These are phyloP conservation scores for Argyrosomus japonicus DNA, from an alignment of 2,113 vertebrate genomes.

Conservation along the genomic window DNA sequence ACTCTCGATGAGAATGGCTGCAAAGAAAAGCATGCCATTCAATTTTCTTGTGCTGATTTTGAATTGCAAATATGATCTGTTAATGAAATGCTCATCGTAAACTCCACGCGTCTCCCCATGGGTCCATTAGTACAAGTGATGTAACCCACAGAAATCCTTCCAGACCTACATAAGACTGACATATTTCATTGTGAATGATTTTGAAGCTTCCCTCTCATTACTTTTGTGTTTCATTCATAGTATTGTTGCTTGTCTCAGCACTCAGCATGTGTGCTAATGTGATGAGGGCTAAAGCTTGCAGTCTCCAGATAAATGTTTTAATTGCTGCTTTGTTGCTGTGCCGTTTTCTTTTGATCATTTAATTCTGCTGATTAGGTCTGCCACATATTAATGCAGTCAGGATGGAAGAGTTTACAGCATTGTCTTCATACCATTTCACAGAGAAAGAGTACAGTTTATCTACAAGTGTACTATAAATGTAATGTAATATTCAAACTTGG, in stretches of 20 bases:
- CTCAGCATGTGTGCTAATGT: conserved; percentile 14
- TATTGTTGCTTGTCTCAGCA: conserved; percentile 21
- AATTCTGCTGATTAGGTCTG: conserved; percentile 41
- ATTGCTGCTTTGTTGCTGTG: conserved; percentile 40
- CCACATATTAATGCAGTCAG: conserved; percentile 38
- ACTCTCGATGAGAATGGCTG: not conserved
- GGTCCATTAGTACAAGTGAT: conserved; percentile 58
- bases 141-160: conserved; percentile 55
- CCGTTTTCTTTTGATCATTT: conserved; percentile 41
- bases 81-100: conserved; percentile 48
- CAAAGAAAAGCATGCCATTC: conserved; percentile 29
- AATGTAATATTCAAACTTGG: conserved; percentile 17
- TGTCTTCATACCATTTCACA: conserved; percentile 29
- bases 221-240: not conserved
- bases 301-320: conserved; percentile 43
- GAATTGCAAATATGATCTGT: conserved; percentile 55
- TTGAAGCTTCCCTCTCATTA: conserved; percentile 7
- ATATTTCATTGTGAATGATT: conserved; percentile 35
- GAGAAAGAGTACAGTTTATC: conserved; percentile 15
- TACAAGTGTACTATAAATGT: conserved; percentile 14
- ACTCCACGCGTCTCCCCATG: conserved; percentile 16
- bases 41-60: conserved; percentile 40
- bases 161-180: conserved; percentile 35
- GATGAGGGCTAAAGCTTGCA: conserved; percentile 21
- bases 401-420: conserved; percentile 2